Evolutionary conservation across 2,888 invertebrate species (phyloP).

Genomic region (Coelopa pilipes): DNA sequence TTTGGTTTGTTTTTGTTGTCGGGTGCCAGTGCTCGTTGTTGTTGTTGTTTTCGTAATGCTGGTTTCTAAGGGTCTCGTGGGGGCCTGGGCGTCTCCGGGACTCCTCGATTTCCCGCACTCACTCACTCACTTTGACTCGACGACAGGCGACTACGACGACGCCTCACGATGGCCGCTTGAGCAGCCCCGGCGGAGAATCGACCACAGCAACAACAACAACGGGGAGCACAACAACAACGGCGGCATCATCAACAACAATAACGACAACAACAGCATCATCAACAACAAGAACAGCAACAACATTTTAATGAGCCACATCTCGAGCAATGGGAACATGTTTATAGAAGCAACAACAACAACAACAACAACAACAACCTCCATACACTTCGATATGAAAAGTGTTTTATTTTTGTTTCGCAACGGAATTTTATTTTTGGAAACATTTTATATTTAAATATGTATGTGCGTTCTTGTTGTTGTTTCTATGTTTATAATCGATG

Average conservation of each 20-base stretch:
- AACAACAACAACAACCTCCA: background rate
- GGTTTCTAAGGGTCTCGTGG: too few species aligned
- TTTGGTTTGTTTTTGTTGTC: slow-evolving; percentile 1
- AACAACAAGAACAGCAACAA: too few species aligned
- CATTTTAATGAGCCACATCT: too few species aligned
- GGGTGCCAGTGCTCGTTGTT: background rate
- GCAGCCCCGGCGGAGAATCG: background rate
- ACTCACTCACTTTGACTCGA: slow-evolving; percentile 38
- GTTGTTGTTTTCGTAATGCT: too few species aligned
- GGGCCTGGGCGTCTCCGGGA: too few species aligned
- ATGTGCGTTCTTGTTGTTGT: background rate
- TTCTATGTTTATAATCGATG: background rate
- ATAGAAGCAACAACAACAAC: background rate
- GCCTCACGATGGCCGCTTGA: background rate
- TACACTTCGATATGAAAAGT: background rate
- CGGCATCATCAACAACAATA: background rate
- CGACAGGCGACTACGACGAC: slow-evolving; percentile 38
- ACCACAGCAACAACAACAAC: background rate
- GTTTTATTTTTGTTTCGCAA: background rate
- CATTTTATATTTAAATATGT: background rate
- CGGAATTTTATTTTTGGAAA: slow-evolving; percentile 10
- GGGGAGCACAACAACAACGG: background rate
- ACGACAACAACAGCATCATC: background rate
- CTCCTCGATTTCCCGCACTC: slow-evolving; percentile 6
- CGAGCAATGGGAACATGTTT: background rate